Evolutionary conservation across 2,797 vertebrate genomes (phyloP).

Genomic region (Acipenser ruthenus): DNA sequence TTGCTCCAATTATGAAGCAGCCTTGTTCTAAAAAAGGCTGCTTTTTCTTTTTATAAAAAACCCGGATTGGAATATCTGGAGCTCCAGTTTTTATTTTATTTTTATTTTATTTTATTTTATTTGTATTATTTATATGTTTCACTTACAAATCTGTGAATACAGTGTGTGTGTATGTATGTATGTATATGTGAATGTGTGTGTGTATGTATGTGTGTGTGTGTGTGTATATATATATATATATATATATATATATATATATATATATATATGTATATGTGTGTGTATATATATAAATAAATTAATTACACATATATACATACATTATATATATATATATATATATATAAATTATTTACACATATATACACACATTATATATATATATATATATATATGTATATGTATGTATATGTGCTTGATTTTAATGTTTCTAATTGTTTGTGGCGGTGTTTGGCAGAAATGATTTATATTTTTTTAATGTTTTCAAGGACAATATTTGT

Average conservation of each 20-base stretch:
- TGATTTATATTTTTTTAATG: background rate
- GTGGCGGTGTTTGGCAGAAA: slow-evolving; percentile 18
- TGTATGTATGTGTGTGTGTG: too few species aligned
- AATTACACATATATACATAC: background rate
- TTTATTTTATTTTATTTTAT: background rate
- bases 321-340: background rate
- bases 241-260: slow-evolving; percentile 16
- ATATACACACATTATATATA: background rate
- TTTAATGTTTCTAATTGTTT: too few species aligned
- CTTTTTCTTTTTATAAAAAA: background rate
- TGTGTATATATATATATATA: too few species aligned
- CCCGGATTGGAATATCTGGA: background rate
- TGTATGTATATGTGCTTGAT: slow-evolving; percentile 17
- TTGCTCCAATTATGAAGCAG: slow-evolving; percentile 19
- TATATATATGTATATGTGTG: slow-evolving; percentile 21
- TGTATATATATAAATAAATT: background rate
- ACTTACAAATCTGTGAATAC: too few species aligned
- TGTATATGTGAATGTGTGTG: too few species aligned
- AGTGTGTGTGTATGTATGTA: too few species aligned
- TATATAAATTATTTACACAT: too few species aligned
- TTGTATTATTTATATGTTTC: background rate
- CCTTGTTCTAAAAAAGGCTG: background rate
- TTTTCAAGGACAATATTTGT: slow-evolving; percentile 1
- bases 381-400: too few species aligned
- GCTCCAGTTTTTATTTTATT: background rate